These are phyloP conservation scores for Rhinophrynus dorsalis DNA, from an alignment of 2,797 vertebrate species.

Conservation along the genomic window DNA sequence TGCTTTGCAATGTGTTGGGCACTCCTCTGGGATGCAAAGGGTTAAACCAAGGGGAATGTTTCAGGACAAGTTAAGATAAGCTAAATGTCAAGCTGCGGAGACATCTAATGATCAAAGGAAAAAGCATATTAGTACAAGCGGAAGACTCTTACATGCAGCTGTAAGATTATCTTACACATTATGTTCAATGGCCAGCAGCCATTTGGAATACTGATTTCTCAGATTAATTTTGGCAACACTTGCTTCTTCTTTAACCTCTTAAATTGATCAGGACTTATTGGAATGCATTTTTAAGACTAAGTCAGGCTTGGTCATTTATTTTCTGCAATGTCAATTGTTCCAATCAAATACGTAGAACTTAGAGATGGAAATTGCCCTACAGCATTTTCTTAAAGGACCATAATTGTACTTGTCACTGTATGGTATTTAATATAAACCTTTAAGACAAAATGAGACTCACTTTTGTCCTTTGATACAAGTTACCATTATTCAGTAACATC, in stretches of 20 bases:
- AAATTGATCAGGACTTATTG: constrained; percentile 6
- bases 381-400: too few species aligned
- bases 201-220: constrained; percentile 35
- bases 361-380: too few species aligned
- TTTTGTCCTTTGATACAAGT: too few species aligned
- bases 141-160: constrained; percentile 35
- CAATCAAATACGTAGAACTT: too few species aligned
- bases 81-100: constrained; percentile 29
- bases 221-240: constrained; percentile 34
- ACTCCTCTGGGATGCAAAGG: too few species aligned
- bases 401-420: too few species aligned
- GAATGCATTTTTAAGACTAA: constrained; percentile 23
- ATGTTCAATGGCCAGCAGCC: constrained; percentile 36
- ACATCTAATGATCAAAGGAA: constrained; percentile 35
- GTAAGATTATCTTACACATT: constrained; percentile 41
- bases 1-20: too few species aligned
- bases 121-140: constrained; percentile 24
- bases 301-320: background rate
- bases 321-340: too few species aligned
- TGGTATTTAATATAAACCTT: too few species aligned
- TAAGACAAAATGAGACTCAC: too few species aligned
- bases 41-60: too few species aligned
- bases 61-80: constrained; percentile 22
- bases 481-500: too few species aligned
- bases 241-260: constrained; percentile 22